A percentile compares a stretch with the other conserved stretches of the same genome.
Evolutionary conservation across 2,888 invertebrate genomes (phyloP).

Genomic region (Cyclophora punctaria): DNA sequence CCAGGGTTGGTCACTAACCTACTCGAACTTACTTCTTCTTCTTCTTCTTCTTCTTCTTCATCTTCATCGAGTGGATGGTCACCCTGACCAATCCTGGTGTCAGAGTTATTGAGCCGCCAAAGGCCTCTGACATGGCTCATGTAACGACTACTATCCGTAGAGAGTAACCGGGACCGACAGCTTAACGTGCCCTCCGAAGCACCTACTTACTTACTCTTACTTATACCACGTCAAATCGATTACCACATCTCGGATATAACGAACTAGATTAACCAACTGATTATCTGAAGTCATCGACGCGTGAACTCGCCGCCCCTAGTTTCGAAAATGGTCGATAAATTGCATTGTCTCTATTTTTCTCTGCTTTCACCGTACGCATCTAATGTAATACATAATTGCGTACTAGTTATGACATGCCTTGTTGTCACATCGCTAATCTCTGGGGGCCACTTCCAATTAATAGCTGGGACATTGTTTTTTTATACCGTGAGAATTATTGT

Average conservation of each 20-base stretch:
- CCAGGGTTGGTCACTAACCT: no score
- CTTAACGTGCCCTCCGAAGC: no score
- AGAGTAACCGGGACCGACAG: no score
- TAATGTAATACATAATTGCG: conserved; percentile 42
- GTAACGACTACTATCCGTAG: no score
- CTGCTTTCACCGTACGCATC: conserved; percentile 37
- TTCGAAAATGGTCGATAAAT: conserved; percentile 40
- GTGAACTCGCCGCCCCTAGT: conserved; percentile 21
- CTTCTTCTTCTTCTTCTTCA: no score
- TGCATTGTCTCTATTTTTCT: conserved; percentile 42
- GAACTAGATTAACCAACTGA: conserved; percentile 10
- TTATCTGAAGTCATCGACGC: conserved; percentile 15
- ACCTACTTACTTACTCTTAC: background rate
- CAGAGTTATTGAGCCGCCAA: no score
- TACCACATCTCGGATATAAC: conserved; percentile 6
- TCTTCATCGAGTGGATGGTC: no score
- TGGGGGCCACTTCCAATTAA: conserved; percentile 18
- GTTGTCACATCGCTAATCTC: conserved; percentile 28
- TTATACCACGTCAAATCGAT: conserved; percentile 3
- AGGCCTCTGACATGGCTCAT: no score
- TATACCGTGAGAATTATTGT: conserved; percentile 16
- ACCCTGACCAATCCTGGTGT: no score
- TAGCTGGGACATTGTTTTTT: conserved; percentile 18
- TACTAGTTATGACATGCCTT: conserved; percentile 31
- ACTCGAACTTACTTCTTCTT: no score